Base-by-base conservation (phyloP, 37 sponge, comb jelly and placozoan genomes). In the Theonella swinhoei region DNA sequence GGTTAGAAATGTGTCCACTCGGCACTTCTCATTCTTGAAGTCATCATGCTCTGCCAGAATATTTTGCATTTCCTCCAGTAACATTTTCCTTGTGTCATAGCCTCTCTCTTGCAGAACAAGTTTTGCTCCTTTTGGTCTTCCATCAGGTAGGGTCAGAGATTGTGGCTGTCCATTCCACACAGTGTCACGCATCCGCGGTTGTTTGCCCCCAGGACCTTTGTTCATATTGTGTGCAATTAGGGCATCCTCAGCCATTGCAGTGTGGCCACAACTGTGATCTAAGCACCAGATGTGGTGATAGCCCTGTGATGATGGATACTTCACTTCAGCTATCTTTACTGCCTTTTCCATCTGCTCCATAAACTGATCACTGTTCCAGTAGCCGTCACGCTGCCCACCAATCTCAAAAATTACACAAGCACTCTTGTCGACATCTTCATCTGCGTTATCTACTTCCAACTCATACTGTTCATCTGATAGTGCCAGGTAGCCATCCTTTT, bases 91-190 rank as follows among this genome's bases (percentile, higher is more conserved):
- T 19, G 71, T 70, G 65, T 79, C 40, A 32, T 39, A 64, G 4
- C 71, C 85, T 31, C 62, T 36, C 22, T 76, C 68, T 34, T 77
- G 62, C 69, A 77, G 33, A 3, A 76, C 78, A 19, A 42, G 26
- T 4, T 43, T 19, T 54, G 77, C 23, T 34, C 85, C 85, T 25
- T 85, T 76, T 33, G 85, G 78, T 54, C 68, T 40, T 5, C 85
- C 78, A 54, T 25, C 11, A 0, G 85, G 5, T 30, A 54, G 58
- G 78, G 59, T 54, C 78, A 85, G 76, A 17, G 5, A 28, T 29
- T 85, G 85, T 32, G 39, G 28, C 40, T 79, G 68, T 7, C 86
- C 86, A 47, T 2, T 77, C n/a, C n/a, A n/a, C n/a, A n/a, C n/a
- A n/a, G n/a, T n/a, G n/a, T n/a, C n/a, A n/a, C n/a, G n/a, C n/a